Evolutionary conservation across 2,888 invertebrate genomes (phyloP).

Genomic region (Anoncus sp.): DNA sequence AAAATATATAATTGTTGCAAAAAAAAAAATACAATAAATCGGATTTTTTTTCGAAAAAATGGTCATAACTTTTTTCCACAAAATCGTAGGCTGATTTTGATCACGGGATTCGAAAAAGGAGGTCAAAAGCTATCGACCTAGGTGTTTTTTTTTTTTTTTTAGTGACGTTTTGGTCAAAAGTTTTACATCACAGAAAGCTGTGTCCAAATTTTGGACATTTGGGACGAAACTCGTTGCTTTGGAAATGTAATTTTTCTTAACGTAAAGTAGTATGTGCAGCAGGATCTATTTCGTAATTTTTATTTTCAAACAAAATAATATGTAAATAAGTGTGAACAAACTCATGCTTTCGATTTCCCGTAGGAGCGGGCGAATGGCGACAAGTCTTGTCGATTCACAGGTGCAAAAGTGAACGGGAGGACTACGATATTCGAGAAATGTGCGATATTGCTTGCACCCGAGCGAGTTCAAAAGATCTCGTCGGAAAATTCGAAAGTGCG

Average conservation of each 20-base stretch:
- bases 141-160: no score
- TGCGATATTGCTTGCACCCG: constrained; percentile 45
- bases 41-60: no score
- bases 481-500: constrained; percentile 17
- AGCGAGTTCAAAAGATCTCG: constrained; percentile 41
- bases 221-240: no score
- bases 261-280: background rate
- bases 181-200: no score
- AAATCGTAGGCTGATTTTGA: no score
- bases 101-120: no score
- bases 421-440: constrained; percentile 8
- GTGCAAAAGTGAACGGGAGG: constrained; percentile 2
- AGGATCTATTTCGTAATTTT: background rate
- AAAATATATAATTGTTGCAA: no score
- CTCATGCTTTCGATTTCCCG: constrained; percentile 12
- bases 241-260: background rate
- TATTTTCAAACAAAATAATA: background rate
- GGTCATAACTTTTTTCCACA: no score
- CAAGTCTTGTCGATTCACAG: background rate
- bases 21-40: no score
- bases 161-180: no score
- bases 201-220: no score
- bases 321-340: background rate
- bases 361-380: background rate
- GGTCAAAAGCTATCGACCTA: no score